Percentiles rank a stretch among this genome's conserved stretches.
These are phyloP conservation scores for Gorsachius goisagi DNA, from an alignment of 2,113 vertebrate species.

Conservation along the genomic window DNA sequence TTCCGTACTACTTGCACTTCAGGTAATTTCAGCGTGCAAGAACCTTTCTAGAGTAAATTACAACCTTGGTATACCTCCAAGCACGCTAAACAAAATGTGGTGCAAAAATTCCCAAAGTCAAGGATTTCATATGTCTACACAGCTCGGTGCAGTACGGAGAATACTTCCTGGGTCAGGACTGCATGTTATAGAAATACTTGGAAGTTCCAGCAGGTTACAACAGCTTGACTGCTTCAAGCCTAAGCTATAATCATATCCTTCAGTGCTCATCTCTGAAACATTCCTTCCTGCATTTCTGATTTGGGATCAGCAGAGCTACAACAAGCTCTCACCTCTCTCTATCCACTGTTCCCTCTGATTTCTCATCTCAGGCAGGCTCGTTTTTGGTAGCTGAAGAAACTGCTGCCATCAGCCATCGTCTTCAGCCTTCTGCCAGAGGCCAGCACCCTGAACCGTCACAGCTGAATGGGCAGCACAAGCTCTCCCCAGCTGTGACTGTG, in stretches of 20 bases:
- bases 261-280: not conserved
- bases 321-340: not conserved
- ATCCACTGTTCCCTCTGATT: not conserved
- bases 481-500: not conserved
- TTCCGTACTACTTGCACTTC: not conserved
- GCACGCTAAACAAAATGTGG: not conserved
- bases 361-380: not conserved
- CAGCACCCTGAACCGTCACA: not conserved
- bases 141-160: not conserved
- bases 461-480: accelerated
- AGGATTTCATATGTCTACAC: not conserved
- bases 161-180: not conserved
- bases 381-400: not conserved
- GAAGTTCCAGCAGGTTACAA: not conserved
- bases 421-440: not conserved
- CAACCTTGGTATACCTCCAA: not conserved
- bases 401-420: not conserved
- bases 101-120: not conserved
- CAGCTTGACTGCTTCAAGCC: not conserved
- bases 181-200: not conserved
- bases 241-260: not conserved
- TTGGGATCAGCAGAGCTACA: not conserved
- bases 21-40: not conserved
- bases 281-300: not conserved
- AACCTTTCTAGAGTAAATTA: not conserved